These are phyloP conservation scores for Naja naja DNA, from an alignment of 2,113 vertebrate genomes.

Conservation along the genomic window DNA sequence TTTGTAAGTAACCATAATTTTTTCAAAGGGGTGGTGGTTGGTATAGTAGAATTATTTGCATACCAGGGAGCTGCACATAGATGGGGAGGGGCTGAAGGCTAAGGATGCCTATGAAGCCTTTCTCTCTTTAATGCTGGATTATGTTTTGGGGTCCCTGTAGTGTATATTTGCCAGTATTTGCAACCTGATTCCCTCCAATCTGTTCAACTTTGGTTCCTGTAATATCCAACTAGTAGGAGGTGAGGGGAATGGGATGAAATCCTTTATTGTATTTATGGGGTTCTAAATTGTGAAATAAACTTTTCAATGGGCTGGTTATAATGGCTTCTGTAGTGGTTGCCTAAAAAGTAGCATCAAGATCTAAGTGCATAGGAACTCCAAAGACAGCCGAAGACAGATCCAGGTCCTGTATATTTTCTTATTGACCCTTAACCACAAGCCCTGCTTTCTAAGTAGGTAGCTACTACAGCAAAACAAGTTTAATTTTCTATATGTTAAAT, in stretches of 20 bases:
- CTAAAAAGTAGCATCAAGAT: background rate
- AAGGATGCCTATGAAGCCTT: background rate
- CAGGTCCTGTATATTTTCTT: background rate
- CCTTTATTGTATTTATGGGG: background rate
- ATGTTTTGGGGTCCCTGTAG: background rate
- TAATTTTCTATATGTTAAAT: background rate
- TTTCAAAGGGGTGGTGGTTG: background rate
- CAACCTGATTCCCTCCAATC: background rate
- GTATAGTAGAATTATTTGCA: background rate
- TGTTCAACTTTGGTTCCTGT: background rate
- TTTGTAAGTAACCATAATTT: conserved; percentile 80
- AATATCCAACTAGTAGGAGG: background rate
- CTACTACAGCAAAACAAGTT: background rate
- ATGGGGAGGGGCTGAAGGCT: background rate
- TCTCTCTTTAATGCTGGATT: background rate
- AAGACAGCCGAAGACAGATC: background rate
- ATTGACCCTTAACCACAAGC: background rate
- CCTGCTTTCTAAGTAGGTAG: background rate
- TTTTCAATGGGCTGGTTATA: background rate
- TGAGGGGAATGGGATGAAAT: background rate
- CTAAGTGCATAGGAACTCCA: background rate
- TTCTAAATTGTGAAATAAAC: background rate
- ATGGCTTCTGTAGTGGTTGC: background rate
- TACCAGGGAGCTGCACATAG: background rate
- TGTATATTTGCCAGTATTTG: background rate